Conservation (phyloP, 2,797 vertebrate species). For the Otolemur crassicaudatus region DNA sequence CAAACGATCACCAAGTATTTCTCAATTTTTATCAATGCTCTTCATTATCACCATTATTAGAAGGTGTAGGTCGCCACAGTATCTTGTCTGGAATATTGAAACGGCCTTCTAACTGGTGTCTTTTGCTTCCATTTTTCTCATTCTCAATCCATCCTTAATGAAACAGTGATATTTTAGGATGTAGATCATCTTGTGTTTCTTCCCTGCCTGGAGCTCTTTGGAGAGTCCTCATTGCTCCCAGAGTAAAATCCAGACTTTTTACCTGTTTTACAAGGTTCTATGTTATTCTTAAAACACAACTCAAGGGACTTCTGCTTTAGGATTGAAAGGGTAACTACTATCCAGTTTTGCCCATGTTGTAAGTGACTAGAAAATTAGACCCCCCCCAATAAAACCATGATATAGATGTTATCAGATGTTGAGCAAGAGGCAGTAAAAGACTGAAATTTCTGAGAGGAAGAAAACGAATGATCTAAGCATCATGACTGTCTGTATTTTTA, state of each 20-base stretch:
- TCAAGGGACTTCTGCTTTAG: background rate
- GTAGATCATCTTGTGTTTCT: background rate
- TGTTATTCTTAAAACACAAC: background rate
- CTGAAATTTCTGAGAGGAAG: background rate
- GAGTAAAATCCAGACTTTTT: background rate
- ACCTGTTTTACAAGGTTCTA: background rate
- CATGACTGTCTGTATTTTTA: background rate
- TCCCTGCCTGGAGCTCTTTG: background rate
- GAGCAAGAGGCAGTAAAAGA: background rate
- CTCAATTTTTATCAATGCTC: background rate
- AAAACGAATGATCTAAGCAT: background rate
- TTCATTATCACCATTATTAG: background rate
- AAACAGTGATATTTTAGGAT: background rate
- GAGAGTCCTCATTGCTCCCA: background rate
- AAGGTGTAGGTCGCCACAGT: background rate
- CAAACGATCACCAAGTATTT: slow-evolving; percentile 13
- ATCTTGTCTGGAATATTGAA: background rate
- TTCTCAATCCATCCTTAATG: background rate
- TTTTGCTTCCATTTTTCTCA: background rate
- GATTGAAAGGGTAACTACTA: background rate
- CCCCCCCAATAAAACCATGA: background rate
- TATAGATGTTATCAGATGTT: background rate
- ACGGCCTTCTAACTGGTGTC: background rate
- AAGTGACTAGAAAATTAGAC: background rate
- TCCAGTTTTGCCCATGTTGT: background rate